These are phyloP conservation scores for Phaethornis superciliosus DNA, from an alignment of 2,113 vertebrate species.

Conservation along the genomic window DNA sequence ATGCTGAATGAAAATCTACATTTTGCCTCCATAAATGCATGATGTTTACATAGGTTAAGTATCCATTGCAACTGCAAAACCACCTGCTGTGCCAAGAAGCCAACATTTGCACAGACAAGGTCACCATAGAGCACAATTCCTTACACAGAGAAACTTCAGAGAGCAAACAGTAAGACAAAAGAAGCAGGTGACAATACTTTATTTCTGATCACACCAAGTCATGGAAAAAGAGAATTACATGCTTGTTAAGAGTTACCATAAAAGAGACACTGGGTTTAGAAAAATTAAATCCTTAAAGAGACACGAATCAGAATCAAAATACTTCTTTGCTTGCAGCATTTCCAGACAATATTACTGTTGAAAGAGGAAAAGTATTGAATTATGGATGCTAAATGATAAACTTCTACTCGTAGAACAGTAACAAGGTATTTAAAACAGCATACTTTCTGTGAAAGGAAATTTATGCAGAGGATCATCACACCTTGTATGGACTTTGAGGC, in stretches of 20 bases:
- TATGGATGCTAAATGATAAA: neutral
- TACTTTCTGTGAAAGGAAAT: neutral
- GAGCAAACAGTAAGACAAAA: neutral
- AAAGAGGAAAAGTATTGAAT: neutral
- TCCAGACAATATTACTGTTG: neutral
- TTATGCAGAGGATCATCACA: neutral
- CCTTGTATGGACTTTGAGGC: neutral
- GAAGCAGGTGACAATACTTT: fast-evolving
- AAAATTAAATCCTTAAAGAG: neutral
- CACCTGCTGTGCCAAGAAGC: neutral
- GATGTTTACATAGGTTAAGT: neutral
- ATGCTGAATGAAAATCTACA: neutral
- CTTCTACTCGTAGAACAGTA: neutral
- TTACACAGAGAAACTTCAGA: neutral
- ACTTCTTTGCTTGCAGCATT: neutral
- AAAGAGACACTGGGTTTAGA: neutral
- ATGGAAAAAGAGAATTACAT: neutral
- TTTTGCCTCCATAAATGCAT: fast-evolving
- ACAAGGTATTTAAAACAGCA: neutral
- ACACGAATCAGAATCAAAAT: neutral
- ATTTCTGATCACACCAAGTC: neutral
- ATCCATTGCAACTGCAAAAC: neutral
- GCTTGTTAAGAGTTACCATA: neutral
- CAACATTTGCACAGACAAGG: neutral
- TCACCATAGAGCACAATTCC: neutral